Base-by-base conservation (phyloP, 2,113 vertebrate genomes). In the Pimephales promelas region DNA sequence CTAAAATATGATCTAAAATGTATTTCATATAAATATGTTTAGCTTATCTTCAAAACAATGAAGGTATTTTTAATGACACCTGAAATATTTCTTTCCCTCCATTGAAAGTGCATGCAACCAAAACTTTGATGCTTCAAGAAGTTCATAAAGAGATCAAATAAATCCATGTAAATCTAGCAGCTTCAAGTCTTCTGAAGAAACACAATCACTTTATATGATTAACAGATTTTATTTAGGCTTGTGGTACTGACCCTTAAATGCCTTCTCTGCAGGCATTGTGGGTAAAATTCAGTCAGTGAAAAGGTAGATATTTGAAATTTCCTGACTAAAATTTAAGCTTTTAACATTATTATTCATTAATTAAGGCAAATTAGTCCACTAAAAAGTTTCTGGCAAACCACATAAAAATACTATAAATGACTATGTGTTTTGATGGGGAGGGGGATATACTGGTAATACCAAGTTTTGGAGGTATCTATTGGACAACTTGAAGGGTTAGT, bases 181-280 rank as follows among this genome's bases (percentile, higher is more conserved):
- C 5, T 47, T 47, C 11, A 47, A 13, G 45, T 47, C 45, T 49
- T 49, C 47, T 49, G 4, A 13, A 49, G 47, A 49, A 14, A 49
- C 49, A 52, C 49, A 52, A 20, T 20, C 49, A 18, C 49, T 52
- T 52, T 52, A 20, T 20, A 52, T 52, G 49, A 52, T 52, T 5
- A 52, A 52, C 49, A 20, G 16, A 52, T 52, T 52, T 18, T 6
- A 52, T 52, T 18, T 52, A 52, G 49, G 16, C 49, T 52, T 47
- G 14, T 47, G 45, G 3, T 18, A 52, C 49, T 52, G 18, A 52
- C 49, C 49, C 49, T 86, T 86, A 85, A 78, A 73, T 66, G 81
- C 87, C 72, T 86, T 79, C 64, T 84, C 57, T 47, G 71, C 54
- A 16, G 76, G 78, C 82, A 86, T 84, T 84, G 82, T 86, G 84